Conservation (phyloP, 2,113 vertebrate species). For the Camelus dromedarius region DNA sequence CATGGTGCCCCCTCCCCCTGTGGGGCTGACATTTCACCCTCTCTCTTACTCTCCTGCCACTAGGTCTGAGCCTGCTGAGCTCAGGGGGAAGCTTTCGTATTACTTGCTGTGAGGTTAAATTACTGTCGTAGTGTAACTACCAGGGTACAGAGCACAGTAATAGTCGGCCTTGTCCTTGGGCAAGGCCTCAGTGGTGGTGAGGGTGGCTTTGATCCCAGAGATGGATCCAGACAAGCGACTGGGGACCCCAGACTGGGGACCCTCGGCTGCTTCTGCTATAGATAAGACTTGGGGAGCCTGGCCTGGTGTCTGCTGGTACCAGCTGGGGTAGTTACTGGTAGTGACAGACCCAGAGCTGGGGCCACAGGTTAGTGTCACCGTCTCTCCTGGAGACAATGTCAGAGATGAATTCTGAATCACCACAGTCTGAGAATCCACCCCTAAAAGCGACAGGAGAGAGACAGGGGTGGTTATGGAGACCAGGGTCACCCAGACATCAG, state of each 20-base stretch:
- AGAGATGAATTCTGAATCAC: not conserved
- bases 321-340: not conserved
- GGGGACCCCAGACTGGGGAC: not conserved
- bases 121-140: not conserved
- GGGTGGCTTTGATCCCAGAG: not conserved
- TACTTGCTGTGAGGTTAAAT: not conserved
- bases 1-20: too few relatives aligned
- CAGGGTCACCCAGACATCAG: not conserved
- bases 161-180: rapidly evolving
- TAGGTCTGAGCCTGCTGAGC: not conserved
- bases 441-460: not conserved
- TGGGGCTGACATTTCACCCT: too few relatives aligned
- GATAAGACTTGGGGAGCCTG: rapidly evolving
- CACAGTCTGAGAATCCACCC: not conserved
- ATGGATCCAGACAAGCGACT: not conserved
- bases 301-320: not conserved
- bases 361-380: not conserved
- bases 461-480: not conserved
- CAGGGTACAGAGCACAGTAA: not conserved
- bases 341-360: not conserved
- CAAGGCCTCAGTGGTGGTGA: not conserved
- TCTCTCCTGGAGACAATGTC: not conserved
- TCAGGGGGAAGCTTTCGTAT: not conserved
- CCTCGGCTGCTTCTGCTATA: rapidly evolving
- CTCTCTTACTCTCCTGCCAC: not conserved